These are phyloP conservation scores for Mustelus asterias DNA, from an alignment of 2,113 vertebrate species.

Conservation along the genomic window DNA sequence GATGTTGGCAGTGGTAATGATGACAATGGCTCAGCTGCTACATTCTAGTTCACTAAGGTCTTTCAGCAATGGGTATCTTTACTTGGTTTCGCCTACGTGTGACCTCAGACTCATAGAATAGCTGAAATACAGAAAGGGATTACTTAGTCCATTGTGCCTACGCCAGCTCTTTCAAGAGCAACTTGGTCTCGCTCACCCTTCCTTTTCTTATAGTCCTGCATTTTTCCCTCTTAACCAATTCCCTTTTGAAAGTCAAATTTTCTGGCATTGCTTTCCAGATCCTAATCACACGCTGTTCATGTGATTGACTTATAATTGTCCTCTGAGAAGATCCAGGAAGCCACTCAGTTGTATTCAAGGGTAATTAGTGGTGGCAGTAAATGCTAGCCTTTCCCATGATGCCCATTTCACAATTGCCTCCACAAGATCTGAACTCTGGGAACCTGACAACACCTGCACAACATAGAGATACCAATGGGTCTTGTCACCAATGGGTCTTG, in stretches of 20 bases:
- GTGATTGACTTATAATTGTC: no score
- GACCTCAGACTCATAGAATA: no score
- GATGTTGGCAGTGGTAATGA: background rate
- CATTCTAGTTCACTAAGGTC: background rate
- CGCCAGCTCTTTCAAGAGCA: background rate
- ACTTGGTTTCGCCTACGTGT: background rate
- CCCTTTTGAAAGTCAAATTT: background rate
- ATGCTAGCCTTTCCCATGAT: no score
- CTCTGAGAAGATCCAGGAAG: no score
- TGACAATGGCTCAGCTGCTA: background rate
- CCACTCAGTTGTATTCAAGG: no score
- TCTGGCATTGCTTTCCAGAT: background rate
- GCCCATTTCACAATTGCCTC: background rate
- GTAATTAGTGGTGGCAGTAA: no score
- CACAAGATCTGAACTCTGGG: background rate
- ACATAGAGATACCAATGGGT: background rate
- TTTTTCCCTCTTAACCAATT: background rate
- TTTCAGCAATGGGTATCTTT: background rate
- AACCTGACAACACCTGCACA: background rate
- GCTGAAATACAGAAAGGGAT: background rate
- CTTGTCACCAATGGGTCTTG: background rate
- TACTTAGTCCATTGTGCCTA: background rate
- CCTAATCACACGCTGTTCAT: background rate
- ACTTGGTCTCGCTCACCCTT: background rate
- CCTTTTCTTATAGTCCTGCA: no score